Conservation (phyloP, 2,113 vertebrate genomes). For the Oncorhynchus mykiss region DNA sequence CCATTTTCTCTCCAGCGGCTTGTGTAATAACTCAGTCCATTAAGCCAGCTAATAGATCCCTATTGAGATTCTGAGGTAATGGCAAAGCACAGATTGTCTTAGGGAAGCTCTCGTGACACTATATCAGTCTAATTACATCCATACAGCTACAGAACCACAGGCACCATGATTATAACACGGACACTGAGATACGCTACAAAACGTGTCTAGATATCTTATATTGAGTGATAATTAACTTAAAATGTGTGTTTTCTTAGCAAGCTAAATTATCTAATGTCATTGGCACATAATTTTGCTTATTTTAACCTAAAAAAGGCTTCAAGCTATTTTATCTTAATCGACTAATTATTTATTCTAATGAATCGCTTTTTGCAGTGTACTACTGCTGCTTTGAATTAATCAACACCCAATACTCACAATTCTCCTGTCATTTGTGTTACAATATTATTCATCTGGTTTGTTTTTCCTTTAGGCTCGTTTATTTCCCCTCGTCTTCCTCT, state of each 20-base stretch:
- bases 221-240: too few species aligned
- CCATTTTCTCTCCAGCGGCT: neutral
- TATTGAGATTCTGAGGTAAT: slow-evolving; percentile 2
- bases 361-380: neutral
- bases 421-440: neutral
- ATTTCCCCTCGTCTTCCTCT: too few species aligned
- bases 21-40: slow-evolving; percentile 8
- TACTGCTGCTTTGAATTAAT: neutral
- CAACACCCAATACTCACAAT: neutral
- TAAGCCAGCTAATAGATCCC: neutral
- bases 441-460: neutral
- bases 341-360: neutral
- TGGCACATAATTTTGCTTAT: too few species aligned
- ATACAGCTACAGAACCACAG: neutral
- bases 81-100: neutral
- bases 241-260: too few species aligned
- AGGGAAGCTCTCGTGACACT: neutral
- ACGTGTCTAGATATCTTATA: too few species aligned
- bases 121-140: neutral
- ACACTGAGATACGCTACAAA: neutral
- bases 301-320: too few species aligned
- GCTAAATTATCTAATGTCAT: too few species aligned
- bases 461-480: too few species aligned
- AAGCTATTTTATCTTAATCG: too few species aligned
- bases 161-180: neutral